phyloP scores from a whole-genome alignment of 2,888 invertebrate genomes.

The Harpagoxenus sublaevis region DNA sequence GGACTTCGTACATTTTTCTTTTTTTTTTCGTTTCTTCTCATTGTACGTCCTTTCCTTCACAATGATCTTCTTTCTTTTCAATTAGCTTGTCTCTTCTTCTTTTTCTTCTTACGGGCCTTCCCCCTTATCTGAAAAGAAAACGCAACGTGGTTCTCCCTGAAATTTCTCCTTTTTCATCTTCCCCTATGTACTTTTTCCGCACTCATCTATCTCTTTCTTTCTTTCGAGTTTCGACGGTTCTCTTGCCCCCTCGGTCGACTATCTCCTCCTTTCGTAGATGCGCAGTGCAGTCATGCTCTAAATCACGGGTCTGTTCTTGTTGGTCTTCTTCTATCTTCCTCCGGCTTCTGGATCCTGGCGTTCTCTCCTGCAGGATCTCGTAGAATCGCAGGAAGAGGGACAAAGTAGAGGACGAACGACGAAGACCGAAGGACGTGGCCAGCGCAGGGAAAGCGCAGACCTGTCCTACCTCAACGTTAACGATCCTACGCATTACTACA shows the following conservation, averaged over 20 bases:
- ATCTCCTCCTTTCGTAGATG: conserved; percentile 68
- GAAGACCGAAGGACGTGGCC: conserved; percentile 49
- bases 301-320: conserved; percentile 82
- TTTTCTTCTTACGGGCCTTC: conserved; percentile 26
- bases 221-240: conserved; percentile 22
- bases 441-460: conserved; percentile 63
- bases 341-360: conserved; percentile 59
- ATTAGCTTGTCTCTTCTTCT: conserved; percentile 28
- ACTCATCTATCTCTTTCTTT: conserved; percentile 28
- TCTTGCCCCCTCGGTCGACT: conserved; percentile 20
- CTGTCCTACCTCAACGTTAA: conserved; percentile 77
- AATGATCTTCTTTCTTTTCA: conserved; percentile 52
- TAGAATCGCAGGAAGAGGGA: conserved; percentile 53
- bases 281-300: conserved; percentile 81
- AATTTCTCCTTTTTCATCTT: conserved; percentile 48
- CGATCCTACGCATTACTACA: conserved; percentile 62
- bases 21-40: conserved; percentile 62
- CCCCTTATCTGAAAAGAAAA: conserved; percentile 52
- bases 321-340: conserved; percentile 72
- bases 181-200: conserved; percentile 16
- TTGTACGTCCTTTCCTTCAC: conserved; percentile 53
- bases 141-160: conserved; percentile 50
- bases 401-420: conserved; percentile 44
- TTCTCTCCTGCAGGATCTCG: conserved; percentile 50
- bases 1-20: conserved; percentile 43